Evolutionary conservation across 2,888 invertebrate species (phyloP).

Genomic region (Cephalotes varians): DNA sequence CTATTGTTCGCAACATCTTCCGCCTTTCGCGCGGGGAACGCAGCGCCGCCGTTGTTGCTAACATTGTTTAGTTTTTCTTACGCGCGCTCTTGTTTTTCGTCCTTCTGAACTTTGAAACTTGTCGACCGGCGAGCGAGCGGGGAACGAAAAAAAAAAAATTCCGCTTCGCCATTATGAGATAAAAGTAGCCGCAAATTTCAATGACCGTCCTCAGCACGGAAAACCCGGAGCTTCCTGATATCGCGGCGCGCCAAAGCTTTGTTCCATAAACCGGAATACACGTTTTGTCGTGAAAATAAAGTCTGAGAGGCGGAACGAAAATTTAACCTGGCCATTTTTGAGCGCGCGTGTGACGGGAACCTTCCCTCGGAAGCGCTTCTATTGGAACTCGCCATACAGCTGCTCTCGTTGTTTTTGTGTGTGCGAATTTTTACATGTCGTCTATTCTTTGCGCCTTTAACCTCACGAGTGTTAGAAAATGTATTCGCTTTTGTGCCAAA

Average conservation of each 20-base stretch:
- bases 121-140: conserved; percentile 3
- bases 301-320: conserved; percentile 19
- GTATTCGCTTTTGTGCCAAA: conserved; percentile 13
- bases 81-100: conserved; percentile 25
- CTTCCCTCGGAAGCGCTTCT: conserved; percentile 27
- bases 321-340: conserved; percentile 32
- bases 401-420: conserved; percentile 33
- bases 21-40: background rate
- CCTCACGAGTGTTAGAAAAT: conserved; percentile 13
- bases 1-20: conserved; percentile 27
- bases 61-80: conserved; percentile 57
- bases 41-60: conserved; percentile 27
- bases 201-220: conserved; percentile 24
- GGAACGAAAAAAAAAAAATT: conserved; percentile 17
- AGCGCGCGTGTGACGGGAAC: background rate
- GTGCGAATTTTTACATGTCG: conserved; percentile 10
- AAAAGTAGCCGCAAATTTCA: conserved; percentile 58
- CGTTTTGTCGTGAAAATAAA: conserved; percentile 34
- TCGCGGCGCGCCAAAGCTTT: conserved; percentile 11
- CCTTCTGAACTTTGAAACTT: conserved; percentile 16
- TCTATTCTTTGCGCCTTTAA: conserved; percentile 32
- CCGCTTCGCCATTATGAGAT: conserved; percentile 56
- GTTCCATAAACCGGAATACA: conserved; percentile 17
- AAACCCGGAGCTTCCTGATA: conserved; percentile 32
- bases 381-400: background rate